A percentile compares a stretch with the other conserved stretches of the same genome.
Evolutionary conservation across 92 coral and sea anemone species (phyloP).

Genomic region (Virgularia gustaviana): DNA sequence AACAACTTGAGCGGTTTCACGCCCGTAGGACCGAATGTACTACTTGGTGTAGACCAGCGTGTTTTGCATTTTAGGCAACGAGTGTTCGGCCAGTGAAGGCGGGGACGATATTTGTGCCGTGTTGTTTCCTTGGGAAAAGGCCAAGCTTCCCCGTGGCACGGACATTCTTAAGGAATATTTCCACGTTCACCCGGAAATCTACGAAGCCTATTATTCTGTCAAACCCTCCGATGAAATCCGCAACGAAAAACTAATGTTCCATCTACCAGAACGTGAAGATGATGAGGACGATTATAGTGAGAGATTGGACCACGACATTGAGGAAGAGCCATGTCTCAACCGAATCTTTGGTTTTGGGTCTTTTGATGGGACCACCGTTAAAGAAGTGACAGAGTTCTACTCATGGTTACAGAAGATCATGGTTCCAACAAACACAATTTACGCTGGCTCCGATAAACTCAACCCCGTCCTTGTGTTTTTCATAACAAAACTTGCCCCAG

Average conservation of each 20-base stretch:
- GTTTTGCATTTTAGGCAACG: background rate
- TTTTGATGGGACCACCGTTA: background rate
- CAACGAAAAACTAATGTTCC: background rate
- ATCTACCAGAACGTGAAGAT: background rate
- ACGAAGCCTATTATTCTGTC: background rate
- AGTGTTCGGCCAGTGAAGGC: slow-evolving; percentile 26
- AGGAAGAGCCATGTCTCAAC: slow-evolving; percentile 23
- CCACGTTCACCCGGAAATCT: slow-evolving; percentile 32
- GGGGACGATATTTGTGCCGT: slow-evolving; percentile 8
- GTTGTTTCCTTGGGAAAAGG: slow-evolving; percentile 25
- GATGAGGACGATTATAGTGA: background rate
- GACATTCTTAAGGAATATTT: background rate
- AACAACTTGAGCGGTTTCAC: no score
- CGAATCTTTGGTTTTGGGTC: slow-evolving; percentile 6
- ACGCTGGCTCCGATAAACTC: slow-evolving; percentile 10
- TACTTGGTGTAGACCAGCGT: no score
- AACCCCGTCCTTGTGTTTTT: slow-evolving; percentile 25
- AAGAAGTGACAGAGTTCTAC: background rate
- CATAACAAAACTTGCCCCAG: slow-evolving; percentile 26
- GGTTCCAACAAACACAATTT: slow-evolving; percentile 3
- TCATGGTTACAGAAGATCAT: slow-evolving; percentile 25
- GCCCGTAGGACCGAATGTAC: no score
- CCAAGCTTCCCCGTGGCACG: background rate
- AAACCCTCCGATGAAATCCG: background rate
- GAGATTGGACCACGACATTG: background rate